Evolutionary conservation across 2,113 vertebrate genomes (phyloP).

Genomic region (Odocoileus virginianus): DNA sequence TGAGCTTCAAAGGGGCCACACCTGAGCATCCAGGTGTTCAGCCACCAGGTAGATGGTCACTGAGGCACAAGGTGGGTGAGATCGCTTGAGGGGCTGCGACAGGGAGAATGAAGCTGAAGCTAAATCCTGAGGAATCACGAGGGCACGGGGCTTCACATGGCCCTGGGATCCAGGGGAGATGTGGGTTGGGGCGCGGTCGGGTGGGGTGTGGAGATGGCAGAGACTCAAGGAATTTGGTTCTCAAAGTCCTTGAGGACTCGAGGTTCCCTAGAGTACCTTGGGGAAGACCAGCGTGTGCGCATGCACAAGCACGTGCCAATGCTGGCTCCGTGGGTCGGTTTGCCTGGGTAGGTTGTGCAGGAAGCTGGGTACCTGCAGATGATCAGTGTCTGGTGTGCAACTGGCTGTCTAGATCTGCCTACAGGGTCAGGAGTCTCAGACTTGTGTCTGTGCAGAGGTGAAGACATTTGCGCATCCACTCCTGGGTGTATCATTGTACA

Average conservation of each 20-base stretch:
- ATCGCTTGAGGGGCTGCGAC: accelerated
- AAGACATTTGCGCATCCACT: neutral
- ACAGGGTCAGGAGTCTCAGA: accelerated
- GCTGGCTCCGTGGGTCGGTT: neutral
- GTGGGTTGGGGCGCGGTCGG: no score
- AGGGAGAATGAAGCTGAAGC: neutral
- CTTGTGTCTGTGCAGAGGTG: neutral
- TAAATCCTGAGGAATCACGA: neutral
- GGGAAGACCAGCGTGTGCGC: neutral
- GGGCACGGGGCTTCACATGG: neutral
- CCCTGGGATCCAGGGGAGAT: neutral
- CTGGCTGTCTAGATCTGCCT: neutral
- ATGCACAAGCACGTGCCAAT: neutral
- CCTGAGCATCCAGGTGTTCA: neutral
- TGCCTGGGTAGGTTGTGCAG: neutral
- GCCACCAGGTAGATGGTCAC: neutral
- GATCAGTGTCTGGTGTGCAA: neutral
- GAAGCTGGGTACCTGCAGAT: neutral
- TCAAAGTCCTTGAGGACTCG: neutral
- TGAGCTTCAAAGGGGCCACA: neutral
- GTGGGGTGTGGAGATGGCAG: neutral
- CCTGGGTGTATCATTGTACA: accelerated
- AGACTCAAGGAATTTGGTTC: neutral
- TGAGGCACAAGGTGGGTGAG: neutral
- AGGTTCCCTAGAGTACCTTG: neutral